A percentile compares a stretch with the other conserved stretches of the same genome.
phyloP scores from a whole-genome alignment of 2,888 invertebrate species.

The Molanna angustata region DNA sequence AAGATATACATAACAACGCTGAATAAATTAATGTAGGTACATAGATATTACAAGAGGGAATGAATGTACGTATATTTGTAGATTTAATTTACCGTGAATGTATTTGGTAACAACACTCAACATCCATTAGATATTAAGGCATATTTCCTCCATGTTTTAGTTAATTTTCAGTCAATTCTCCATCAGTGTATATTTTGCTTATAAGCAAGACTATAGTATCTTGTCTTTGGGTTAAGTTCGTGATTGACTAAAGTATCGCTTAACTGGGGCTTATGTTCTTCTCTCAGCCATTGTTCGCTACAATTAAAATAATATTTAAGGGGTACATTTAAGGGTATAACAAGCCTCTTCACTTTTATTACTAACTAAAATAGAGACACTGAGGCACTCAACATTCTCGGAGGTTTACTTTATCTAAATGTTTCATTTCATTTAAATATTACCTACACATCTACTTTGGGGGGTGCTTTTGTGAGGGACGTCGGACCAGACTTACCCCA shows the following conservation, averaged over 20 bases:
- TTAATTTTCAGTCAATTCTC: not conserved
- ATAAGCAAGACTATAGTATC: not conserved
- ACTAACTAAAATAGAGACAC: constrained; percentile 8
- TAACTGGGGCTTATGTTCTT: constrained; percentile 3
- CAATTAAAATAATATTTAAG: constrained; percentile 20
- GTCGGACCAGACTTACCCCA: no score
- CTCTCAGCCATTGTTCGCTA: constrained; percentile 8
- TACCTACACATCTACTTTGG: not conserved
- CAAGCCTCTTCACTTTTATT: constrained; percentile 19
- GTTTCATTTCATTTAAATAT: constrained; percentile 2
- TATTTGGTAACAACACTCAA: no score
- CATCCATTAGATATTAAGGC: no score
- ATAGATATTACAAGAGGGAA: no score
- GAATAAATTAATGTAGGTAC: no score
- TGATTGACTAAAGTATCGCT: constrained; percentile 10
- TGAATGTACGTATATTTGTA: no score
- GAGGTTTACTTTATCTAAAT: not conserved
- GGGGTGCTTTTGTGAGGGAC: no score
- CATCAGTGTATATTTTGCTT: no score
- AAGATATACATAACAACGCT: no score
- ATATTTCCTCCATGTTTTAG: no score
- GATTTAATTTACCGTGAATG: no score
- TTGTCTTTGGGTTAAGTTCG: not conserved
- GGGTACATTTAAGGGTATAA: constrained; percentile 12
- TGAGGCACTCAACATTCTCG: not conserved